A percentile compares a stretch with the other conserved stretches of the same genome.
These are phyloP conservation scores for Panurus biarmicus DNA, from an alignment of 2,113 vertebrate species.

Conservation along the genomic window DNA sequence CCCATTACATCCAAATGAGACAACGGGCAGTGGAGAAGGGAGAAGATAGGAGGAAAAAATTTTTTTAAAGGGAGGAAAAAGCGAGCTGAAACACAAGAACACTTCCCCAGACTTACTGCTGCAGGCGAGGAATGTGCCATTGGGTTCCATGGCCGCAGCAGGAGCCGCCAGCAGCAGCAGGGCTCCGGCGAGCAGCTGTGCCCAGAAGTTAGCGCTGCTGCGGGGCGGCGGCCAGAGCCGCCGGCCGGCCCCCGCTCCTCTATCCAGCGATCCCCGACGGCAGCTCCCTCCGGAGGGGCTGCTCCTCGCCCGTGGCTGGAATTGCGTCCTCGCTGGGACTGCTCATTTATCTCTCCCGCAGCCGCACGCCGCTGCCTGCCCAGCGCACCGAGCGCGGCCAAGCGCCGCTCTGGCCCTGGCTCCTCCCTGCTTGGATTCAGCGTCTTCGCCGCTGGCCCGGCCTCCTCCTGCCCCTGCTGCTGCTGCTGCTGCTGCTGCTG, in stretches of 20 bases:
- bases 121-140: constrained; percentile 40
- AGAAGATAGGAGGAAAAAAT: background rate
- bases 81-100: background rate
- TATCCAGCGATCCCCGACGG: background rate
- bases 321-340: background rate
- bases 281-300: background rate
- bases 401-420: background rate
- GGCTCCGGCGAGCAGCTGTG: background rate
- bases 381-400: background rate
- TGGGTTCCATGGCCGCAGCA: constrained; percentile 31
- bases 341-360: constrained; percentile 3
- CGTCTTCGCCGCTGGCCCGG: constrained; percentile 5
- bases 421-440: constrained; percentile 29
- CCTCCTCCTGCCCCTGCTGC: background rate
- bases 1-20: background rate
- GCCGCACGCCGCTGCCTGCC: background rate
- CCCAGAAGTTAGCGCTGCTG: background rate
- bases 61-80: background rate
- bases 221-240: background rate
- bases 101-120: constrained; percentile 39
- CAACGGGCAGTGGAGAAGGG: background rate
- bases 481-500: background rate
- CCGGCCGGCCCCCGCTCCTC: background rate
- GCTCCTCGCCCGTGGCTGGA: background rate
- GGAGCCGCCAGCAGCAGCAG: background rate